Evolutionary conservation across 37 sponge, comb jelly and placozoan genomes (phyloP).

Genomic region (Halichondria panicea): DNA sequence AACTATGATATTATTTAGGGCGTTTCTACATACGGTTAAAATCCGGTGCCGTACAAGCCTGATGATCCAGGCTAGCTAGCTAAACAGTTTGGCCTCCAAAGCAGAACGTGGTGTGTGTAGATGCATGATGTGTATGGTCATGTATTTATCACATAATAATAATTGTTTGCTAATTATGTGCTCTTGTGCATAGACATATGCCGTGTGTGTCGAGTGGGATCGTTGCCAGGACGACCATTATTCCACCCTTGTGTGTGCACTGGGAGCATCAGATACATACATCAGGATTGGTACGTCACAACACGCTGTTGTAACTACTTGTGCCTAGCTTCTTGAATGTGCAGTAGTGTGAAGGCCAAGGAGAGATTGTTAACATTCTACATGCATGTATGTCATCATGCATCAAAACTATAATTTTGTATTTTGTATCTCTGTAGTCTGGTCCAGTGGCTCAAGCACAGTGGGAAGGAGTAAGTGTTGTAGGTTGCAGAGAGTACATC

Average conservation of each 20-base stretch:
- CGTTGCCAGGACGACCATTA: slow-evolving; percentile 66
- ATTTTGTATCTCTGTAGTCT: slow-evolving; percentile 36
- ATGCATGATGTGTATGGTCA: too few species aligned
- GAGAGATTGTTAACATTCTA: not conserved
- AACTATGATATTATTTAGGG: too few species aligned
- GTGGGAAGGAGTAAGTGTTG: slow-evolving; percentile 81
- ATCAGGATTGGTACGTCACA: slow-evolving; percentile 85
- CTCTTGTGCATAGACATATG: slow-evolving; percentile 77
- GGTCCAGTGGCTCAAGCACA: slow-evolving; percentile 91
- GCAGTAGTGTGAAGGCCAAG: not conserved
- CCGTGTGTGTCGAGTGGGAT: slow-evolving; percentile 77
- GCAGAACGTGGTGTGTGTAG: too few species aligned
- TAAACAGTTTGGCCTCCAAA: too few species aligned
- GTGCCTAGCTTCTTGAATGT: not conserved
- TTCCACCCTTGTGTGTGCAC: slow-evolving; percentile 94
- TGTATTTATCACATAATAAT: too few species aligned
- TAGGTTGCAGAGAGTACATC: not conserved
- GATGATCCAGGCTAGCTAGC: too few species aligned
- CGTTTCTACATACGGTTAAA: too few species aligned
- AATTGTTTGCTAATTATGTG: too few species aligned
- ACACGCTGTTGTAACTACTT: not conserved
- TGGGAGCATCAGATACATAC: slow-evolving; percentile 89
- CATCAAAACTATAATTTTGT: too few species aligned
- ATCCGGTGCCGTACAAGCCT: too few species aligned
- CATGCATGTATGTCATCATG: not conserved